Base-by-base conservation (phyloP, 2,888 invertebrate genomes). In the Drosophila suboccidentalis region DNA sequence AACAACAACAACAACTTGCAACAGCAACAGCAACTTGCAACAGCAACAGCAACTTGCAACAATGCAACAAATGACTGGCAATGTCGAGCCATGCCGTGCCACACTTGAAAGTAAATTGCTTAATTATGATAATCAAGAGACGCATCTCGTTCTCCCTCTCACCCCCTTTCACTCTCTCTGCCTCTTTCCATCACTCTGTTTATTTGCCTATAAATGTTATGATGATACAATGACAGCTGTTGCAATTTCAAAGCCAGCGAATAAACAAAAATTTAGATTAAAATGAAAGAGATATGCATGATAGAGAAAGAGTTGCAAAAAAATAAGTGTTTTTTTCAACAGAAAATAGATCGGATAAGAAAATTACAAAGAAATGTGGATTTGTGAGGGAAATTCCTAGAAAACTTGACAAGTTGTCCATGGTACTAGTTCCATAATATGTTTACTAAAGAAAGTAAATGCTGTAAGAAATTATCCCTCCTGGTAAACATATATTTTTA, bases 61-160 rank as follows among this genome's bases (percentile, higher is more conserved):
- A 76, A 70, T 78, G 83, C 81, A 87, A 87, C 77, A 79, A 82
- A 75, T 82, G 80, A 67, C 73, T 65, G 73, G 67, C 78, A 75
- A 32, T 43, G 43, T 43, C 41, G 34, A 34, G 34, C 49, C 49
- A 39, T 39, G 15, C 41, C 34, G 11, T 43, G 43, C 34, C 22
- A 63, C 86, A 85, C 82, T 87, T 85, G 71, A 84, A 74, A 73
- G 67, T 70, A 82, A 84, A 84, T 84, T 84, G 85, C 82, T 87
- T 85, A 85, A 85, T 85, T 85, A 85, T 85, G 82, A 82, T 85
- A 85, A 85, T 85, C 85, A 80, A 66, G 71, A 71, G 61, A 67
- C 50, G 51, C 50, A 62, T n/a, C 38, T n/a, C 43, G 9, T 10
- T 17, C 5, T 26, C 10, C 19, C 13, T 41, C 26, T 43, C 41